A percentile compares a stretch with the other conserved stretches of the same genome.
Evolutionary conservation across 2,888 invertebrate species (phyloP).

Genomic region (Tetheella fluctuosa): DNA sequence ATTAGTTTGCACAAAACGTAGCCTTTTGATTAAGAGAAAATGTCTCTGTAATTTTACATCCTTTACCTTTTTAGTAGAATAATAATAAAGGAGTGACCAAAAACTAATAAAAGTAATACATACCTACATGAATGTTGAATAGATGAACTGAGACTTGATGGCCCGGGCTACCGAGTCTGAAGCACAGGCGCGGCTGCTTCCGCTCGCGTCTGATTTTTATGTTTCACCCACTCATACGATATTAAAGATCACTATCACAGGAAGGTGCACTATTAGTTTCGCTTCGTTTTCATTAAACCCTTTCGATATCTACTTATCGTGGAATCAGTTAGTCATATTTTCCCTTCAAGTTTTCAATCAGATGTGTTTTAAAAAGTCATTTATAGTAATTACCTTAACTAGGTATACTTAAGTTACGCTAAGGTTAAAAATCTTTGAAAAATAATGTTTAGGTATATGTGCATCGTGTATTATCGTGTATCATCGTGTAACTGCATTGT

Average conservation of each 20-base stretch:
- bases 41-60: too few relatives aligned
- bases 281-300: conserved; percentile 78
- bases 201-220: conserved; percentile 66
- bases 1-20: not conserved
- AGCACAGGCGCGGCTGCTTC: conserved; percentile 69
- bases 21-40: not conserved
- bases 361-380: conserved; percentile 3
- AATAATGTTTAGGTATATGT: too few relatives aligned
- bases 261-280: conserved; percentile 76
- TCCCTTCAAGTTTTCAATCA: conserved; percentile 12
- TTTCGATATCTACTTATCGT: conserved; percentile 47
- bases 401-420: not conserved
- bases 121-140: not conserved
- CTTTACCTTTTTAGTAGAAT: too few relatives aligned
- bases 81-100: too few relatives aligned
- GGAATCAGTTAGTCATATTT: conserved; percentile 14
- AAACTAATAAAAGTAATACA: not conserved
- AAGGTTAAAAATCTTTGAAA: too few relatives aligned
- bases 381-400: not conserved
- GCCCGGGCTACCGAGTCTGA: conserved; percentile 26
- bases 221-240: conserved; percentile 77
- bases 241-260: conserved; percentile 82
- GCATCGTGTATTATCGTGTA: too few relatives aligned
- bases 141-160: not conserved
- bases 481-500: too few relatives aligned